Base-by-base conservation (phyloP, 1,140 invertebrate genomes). In the Trigoniulus corallinus region DNA sequence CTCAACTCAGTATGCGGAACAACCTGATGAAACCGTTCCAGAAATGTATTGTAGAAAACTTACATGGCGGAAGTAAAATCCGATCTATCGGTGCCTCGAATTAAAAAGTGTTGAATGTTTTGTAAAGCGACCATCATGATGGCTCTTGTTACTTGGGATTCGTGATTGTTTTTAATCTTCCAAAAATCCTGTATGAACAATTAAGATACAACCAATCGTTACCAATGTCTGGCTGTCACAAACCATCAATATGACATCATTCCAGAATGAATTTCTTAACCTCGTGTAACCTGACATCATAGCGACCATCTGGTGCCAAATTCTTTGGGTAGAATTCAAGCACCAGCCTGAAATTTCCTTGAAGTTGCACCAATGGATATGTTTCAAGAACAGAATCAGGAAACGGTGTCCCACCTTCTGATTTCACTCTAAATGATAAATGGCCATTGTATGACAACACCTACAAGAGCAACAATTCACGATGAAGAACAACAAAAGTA, bases 401-500 rank as follows among this genome's bases (percentile, higher is more conserved):
- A 25, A 78, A 63, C 18, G 65, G 58, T 53, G 47, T 59, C 47
- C 72, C 74, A 10, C 78, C 79, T 44, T 78, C 75, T 24, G 80
- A 82, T 34, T 77, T 68, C 0, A 84, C 77, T 13, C 75, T 72
- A 63, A 94, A 95, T 50, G 82, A 72, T 1, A 98, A 66, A 54
- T 79, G 80, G 3, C 93, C 93, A 54, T 91, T 92, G 63, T 98
- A 98, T 0, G 92, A 96, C 29, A 80, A 69, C 1, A 88, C 79
- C 68, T 86, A n/a, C n/a, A n/a, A n/a, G n/a, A n/a, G n/a, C n/a
- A n/a, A n/a, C n/a, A n/a, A n/a, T n/a, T n/a, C n/a, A n/a, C n/a
- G n/a, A n/a, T n/a, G n/a, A n/a, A n/a, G n/a, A n/a, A n/a, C n/a
- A n/a, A n/a, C n/a, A n/a, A n/a, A n/a, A n/a, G n/a, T n/a, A n/a